These are phyloP conservation scores for Bombus picipes DNA, from an alignment of 1,140 invertebrate species.

Conservation along the genomic window DNA sequence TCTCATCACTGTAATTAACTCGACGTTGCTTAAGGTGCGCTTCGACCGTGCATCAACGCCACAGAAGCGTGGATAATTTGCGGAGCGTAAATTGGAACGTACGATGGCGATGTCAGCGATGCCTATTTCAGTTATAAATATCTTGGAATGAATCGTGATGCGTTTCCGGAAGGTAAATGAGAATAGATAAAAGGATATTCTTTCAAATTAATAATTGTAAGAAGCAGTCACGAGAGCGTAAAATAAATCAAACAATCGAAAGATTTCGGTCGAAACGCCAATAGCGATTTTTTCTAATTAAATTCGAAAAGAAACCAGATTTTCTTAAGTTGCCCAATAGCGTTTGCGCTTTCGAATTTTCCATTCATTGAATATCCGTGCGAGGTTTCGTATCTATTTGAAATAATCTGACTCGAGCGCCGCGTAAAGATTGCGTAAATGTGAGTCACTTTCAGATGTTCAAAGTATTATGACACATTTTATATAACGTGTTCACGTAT, in stretches of 20 bases:
- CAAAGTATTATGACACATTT: slow-evolving; percentile 54
- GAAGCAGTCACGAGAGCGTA: too few species aligned
- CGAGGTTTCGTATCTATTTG: slow-evolving; percentile 23
- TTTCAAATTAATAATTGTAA: neutral
- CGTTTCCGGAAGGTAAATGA: slow-evolving; percentile 9
- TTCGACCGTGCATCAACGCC: neutral
- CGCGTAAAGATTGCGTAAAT: slow-evolving; percentile 57
- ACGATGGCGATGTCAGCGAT: slow-evolving; percentile 40
- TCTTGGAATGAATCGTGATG: slow-evolving; percentile 7
- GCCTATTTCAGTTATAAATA: slow-evolving; percentile 42
- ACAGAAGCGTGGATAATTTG: slow-evolving; percentile 49
- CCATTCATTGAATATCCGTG: slow-evolving; percentile 42
- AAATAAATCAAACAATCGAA: neutral
- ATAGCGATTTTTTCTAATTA: neutral
- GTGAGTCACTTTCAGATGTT: slow-evolving; percentile 49
- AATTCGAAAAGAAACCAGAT: neutral
- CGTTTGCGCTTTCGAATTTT: slow-evolving; percentile 42
- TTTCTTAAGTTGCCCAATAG: slow-evolving; percentile 7
- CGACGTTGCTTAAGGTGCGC: slow-evolving; percentile 1
- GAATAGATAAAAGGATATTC: slow-evolving; percentile 1
- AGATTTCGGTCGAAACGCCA: neutral
- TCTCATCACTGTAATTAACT: slow-evolving; percentile 22
- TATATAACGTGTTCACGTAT: slow-evolving; percentile 46
- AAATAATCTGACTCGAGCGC: slow-evolving; percentile 45
- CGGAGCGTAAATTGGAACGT: slow-evolving; percentile 54